Percentiles rank a stretch among this genome's conserved stretches.
These are phyloP conservation scores for Harpalus rubripes DNA, from an alignment of 2,888 invertebrate genomes.

Conservation along the genomic window DNA sequence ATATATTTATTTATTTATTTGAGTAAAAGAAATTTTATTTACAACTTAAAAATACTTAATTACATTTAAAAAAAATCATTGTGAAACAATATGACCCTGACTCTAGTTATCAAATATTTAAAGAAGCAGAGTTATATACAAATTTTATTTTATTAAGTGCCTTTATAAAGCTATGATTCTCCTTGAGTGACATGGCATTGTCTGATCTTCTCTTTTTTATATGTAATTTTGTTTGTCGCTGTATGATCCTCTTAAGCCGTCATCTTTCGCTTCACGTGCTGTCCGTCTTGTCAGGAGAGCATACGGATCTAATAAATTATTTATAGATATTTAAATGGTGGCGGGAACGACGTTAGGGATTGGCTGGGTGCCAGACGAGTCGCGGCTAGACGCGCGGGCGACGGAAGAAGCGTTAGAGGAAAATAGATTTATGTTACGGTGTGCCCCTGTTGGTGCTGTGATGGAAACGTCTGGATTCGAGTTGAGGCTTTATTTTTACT, in stretches of 20 bases:
- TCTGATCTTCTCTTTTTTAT: neutral
- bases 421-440: slow-evolving; percentile 56
- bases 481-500: neutral
- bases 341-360: slow-evolving; percentile 28
- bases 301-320: slow-evolving; percentile 64
- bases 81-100: no score
- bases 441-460: neutral
- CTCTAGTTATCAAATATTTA: no score
- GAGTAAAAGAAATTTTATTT: no score
- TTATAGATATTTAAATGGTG: slow-evolving; percentile 65
- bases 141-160: neutral
- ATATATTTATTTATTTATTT: no score
- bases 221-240: neutral
- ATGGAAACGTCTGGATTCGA: slow-evolving; percentile 6
- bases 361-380: slow-evolving; percentile 5
- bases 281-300: slow-evolving; percentile 41
- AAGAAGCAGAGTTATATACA: no score
- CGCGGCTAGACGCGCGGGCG: slow-evolving; percentile 31
- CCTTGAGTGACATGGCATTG: no score
- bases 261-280: slow-evolving; percentile 13
- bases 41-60: no score
- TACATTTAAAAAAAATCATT: no score
- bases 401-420: slow-evolving; percentile 9
- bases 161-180: neutral
- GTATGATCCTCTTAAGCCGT: slow-evolving; percentile 14